Base-by-base conservation (phyloP, 64 coral and sea anemone genomes). In the Acropora yongei region DNA sequence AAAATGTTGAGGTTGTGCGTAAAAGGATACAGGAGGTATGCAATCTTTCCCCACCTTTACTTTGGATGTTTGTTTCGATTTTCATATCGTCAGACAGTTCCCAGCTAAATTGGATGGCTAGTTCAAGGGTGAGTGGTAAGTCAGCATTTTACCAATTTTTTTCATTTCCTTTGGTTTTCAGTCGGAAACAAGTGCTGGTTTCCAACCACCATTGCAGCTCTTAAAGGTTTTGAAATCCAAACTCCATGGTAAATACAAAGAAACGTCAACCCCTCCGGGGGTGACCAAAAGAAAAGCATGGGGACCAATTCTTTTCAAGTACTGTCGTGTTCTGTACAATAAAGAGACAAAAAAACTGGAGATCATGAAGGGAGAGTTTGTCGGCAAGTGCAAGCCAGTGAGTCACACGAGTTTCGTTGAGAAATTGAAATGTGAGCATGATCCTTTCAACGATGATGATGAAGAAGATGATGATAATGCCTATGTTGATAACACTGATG, bases 301-400 rank as follows among this genome's bases (percentile, higher is more conserved):
- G 19, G 80, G 41, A 44, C 80, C 80, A 17, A 13, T 83, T 14
- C 60, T 83, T 1, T 67, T 83, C 42, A 83, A 67, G 41, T 83
- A 57, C 60, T 83, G 80, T 57, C 42, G 3, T 46, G 80, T 67
- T 1, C 4, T 45, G 1, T 83, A 66, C 58, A 46, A 67, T n/a
- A 45, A 19, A 67, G 14, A 83, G 4, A 44, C 40, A 0, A 41
- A 11, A 3, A 12, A 13, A 68, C 80, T 83, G 39, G 42, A 83
- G 67, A 66, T 83, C 2, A 3, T 1, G 0, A 18, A 83, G 45
- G 80, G 80, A 18, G 60, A 83, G 14, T 83, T 43, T 83, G 42
- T 66, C 3, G 80, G 80, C 13, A 83, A 66, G 67, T 17, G 1
- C 14, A 1, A 1, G 6, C 0, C 16, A 6, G 11, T 9, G 2